Base-by-base conservation (phyloP, 1,140 invertebrate genomes). In the Caerostris darwini region DNA sequence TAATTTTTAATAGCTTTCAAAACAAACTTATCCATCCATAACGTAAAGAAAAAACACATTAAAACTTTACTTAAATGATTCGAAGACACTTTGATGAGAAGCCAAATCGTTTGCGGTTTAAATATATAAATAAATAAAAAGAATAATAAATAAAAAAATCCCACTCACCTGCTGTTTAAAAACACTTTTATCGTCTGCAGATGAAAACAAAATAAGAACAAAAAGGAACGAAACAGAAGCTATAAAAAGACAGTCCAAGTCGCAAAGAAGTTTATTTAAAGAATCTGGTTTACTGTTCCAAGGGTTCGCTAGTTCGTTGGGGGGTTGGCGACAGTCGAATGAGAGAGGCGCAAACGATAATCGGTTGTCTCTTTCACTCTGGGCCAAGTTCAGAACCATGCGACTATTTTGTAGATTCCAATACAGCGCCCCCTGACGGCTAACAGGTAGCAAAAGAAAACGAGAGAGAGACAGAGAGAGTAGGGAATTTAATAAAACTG, bases 381-480 rank as follows among this genome's bases (percentile, higher is more conserved):
- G 85, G 85, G 85, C 85, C 85, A 87, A 87, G 85, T 87, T 87
- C 85, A 87, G 85, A 87, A 87, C 85, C 58, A 87, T 34, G 85
- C 85, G 85, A 58, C 57, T 87, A 64, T 87, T 87, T 87, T 87
- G 85, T 87, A 87, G 85, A 50, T 87, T 61, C 58, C 8, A 10
- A 12, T 3, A 1, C 85, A 87, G 85, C 85, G 85, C 85, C 85
- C 58, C 17, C 85, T 87, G 19, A 3, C 58, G 85, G 85, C 57
- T 87, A 87, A 87, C 85, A 87, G 85, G 85, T 87, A 87, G 85
- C 34, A 87, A 57, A 64, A 19, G n/a, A 19, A 34, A 19, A 34
- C 7, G 69, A 77, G 69, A 19, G 69, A 77, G 34, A 77, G n/a
- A n/a, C n/a, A n/a, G 34, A 50, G 56, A 59, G 10, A 50, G 10